Evolutionary conservation across 2,888 invertebrate genomes (phyloP).

Genomic region (Lycia hirtaria): DNA sequence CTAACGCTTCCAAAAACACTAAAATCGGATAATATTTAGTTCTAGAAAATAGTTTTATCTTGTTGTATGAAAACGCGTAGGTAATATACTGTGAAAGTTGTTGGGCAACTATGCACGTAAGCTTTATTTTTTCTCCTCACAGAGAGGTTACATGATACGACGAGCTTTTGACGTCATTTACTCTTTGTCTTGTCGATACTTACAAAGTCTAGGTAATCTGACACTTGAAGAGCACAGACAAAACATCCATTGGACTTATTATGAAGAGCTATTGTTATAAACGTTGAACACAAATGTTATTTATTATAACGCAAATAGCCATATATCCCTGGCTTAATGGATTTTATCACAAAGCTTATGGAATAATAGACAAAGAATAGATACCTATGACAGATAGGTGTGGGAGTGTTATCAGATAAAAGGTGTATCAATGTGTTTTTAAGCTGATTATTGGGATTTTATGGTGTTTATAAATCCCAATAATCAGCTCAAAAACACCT

Average conservation of each 20-base stretch:
- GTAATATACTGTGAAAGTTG: too few species aligned
- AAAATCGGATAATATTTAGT: too few species aligned
- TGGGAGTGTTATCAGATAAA: constrained; percentile 5
- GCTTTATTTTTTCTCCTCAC: not conserved
- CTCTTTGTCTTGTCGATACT: not conserved
- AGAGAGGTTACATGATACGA: not conserved
- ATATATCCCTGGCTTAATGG: constrained; percentile 8
- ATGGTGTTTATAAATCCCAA: not conserved
- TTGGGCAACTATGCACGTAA: too few species aligned
- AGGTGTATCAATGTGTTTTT: constrained; percentile 1
- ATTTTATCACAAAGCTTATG: not conserved
- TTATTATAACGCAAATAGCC: constrained; percentile 6
- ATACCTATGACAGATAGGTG: not conserved
- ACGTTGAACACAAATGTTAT: constrained; percentile 10
- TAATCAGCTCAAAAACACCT: too few species aligned
- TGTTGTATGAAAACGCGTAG: too few species aligned
- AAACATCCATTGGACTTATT: constrained; percentile 5
- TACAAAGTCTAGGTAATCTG: not conserved
- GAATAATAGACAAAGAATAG: not conserved
- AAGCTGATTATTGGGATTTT: not conserved
- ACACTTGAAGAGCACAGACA: not conserved
- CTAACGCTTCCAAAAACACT: too few species aligned
- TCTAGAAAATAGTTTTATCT: too few species aligned
- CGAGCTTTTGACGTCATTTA: not conserved
- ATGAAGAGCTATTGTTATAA: constrained; percentile 9